A percentile compares a stretch with the other conserved stretches of the same genome.
These are phyloP conservation scores for Phylloscopus trochiloides DNA, from an alignment of 2,113 vertebrate species.

Conservation along the genomic window DNA sequence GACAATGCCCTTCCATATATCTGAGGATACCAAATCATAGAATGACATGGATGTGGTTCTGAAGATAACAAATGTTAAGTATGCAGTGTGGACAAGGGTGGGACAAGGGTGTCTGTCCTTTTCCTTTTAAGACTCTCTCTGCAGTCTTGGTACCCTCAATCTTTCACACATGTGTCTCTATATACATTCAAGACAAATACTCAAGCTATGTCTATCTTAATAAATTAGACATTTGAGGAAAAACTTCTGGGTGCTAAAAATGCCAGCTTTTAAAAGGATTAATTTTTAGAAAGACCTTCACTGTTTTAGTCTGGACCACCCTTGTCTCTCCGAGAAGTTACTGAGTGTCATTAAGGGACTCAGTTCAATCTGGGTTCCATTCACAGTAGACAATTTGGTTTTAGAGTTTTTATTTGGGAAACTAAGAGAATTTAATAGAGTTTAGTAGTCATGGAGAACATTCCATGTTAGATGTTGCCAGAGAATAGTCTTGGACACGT, in stretches of 20 bases:
- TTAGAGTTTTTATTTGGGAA: neutral
- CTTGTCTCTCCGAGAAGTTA: neutral
- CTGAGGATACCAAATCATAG: neutral
- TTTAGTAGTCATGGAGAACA: neutral
- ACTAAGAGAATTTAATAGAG: neutral
- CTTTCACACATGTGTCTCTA: neutral
- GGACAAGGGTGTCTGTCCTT: neutral
- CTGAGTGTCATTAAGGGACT: neutral
- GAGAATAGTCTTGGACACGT: neutral
- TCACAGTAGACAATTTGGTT: neutral
- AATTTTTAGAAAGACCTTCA: neutral
- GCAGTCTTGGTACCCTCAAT: neutral
- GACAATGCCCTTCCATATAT: neutral
- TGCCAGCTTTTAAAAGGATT: neutral
- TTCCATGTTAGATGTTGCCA: neutral
- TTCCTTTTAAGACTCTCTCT: neutral
- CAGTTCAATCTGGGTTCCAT: neutral
- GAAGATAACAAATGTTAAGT: neutral
- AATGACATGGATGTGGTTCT: neutral
- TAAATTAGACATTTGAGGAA: neutral
- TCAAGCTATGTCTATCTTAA: neutral
- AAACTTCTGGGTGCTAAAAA: neutral
- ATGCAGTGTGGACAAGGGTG: neutral
- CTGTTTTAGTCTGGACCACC: neutral
- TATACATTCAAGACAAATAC: neutral